These are phyloP conservation scores for Heteromurus nitidus DNA, from an alignment of 2,888 invertebrate species.

Conservation along the genomic window DNA sequence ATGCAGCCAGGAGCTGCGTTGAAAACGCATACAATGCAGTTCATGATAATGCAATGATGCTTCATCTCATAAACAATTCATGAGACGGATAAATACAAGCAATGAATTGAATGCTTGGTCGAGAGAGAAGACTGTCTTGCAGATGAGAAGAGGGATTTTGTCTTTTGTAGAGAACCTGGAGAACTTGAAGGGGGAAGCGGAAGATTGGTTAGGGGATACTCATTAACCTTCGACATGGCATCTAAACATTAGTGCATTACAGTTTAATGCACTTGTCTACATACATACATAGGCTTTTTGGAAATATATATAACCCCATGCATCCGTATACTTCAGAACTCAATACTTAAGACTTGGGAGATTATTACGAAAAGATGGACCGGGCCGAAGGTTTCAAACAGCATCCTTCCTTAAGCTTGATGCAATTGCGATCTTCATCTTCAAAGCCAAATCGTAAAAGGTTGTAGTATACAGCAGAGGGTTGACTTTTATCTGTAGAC, in stretches of 20 bases:
- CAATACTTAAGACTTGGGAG: no score
- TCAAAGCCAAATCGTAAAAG: no score
- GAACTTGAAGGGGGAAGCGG: background rate
- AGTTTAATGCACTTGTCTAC: no score
- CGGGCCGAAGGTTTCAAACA: no score
- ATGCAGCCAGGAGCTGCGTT: slow-evolving; percentile 2
- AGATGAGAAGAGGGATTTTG: background rate
- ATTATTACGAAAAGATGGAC: no score
- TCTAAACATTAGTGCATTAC: slow-evolving; percentile 31
- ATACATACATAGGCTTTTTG: no score
- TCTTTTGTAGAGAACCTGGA: background rate
- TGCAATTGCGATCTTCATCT: no score
- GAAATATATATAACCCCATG: no score
- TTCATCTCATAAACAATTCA: slow-evolving; percentile 68
- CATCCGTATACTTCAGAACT: no score
- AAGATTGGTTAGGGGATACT: slow-evolving; percentile 31
- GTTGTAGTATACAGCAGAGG: no score
- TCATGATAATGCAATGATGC: slow-evolving; percentile 57
- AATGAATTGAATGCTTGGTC: slow-evolving; percentile 34
- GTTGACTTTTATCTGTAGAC: background rate
- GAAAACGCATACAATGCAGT: slow-evolving; percentile 53
- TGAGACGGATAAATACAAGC: slow-evolving; percentile 57
- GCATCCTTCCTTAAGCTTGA: no score
- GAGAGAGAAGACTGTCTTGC: no score
- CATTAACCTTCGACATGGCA: slow-evolving; percentile 68